phyloP scores from a whole-genome alignment of 2,797 vertebrate genomes.

The Myripristis jacobus region DNA sequence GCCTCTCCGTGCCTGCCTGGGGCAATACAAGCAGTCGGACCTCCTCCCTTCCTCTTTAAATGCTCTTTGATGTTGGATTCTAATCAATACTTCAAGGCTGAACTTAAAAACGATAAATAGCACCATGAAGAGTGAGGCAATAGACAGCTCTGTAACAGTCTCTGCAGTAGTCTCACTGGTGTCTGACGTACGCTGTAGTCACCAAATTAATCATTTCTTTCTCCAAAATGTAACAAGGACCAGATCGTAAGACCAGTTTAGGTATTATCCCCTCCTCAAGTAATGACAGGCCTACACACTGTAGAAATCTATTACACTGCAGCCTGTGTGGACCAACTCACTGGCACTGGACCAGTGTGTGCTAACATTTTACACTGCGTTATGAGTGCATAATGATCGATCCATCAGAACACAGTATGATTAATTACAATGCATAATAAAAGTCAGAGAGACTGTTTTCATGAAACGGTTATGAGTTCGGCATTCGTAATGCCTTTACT shows the following conservation, averaged over 20 bases:
- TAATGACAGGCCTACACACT: slow-evolving; percentile 1
- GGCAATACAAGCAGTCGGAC: slow-evolving; percentile 72
- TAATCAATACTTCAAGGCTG: slow-evolving; percentile 81
- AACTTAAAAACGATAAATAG: slow-evolving; percentile 78
- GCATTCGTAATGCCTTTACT: background rate
- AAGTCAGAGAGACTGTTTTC: background rate
- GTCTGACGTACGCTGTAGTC: slow-evolving; percentile 9
- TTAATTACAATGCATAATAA: background rate
- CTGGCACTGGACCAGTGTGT: background rate
- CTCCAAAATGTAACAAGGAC: slow-evolving; percentile 16
- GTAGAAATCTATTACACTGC: background rate
- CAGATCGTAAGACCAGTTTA: background rate
- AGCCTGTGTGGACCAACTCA: background rate
- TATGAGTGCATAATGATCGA: background rate
- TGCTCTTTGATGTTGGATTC: slow-evolving; percentile 77
- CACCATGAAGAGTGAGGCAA: slow-evolving; percentile 59
- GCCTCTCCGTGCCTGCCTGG: slow-evolving; percentile 65
- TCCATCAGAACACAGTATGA: background rate
- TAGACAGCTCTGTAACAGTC: slow-evolving; percentile 50
- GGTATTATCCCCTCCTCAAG: background rate
- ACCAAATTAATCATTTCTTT: background rate
- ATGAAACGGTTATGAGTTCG: background rate
- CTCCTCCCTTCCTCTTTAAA: slow-evolving; percentile 74
- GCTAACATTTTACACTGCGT: background rate
- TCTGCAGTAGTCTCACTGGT: slow-evolving; percentile 28